Percentiles rank a stretch among this genome's conserved stretches.
Conservation (phyloP, 2,797 vertebrate genomes). For the Sebastolobus altivelis region DNA sequence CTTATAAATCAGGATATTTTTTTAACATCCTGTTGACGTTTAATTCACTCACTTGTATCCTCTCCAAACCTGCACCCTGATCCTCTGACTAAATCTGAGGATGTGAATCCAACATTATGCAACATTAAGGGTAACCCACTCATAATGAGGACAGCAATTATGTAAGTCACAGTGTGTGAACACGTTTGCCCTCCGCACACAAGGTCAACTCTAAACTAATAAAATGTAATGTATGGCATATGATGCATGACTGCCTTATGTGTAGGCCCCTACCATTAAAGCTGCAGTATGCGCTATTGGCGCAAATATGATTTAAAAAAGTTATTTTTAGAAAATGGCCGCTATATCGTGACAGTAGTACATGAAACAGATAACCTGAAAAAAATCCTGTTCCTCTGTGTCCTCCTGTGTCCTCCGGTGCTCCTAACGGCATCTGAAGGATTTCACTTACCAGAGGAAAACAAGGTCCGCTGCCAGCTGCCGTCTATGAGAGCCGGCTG, state of each 20-base stretch:
- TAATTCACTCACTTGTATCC: not conserved
- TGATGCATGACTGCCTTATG: not conserved
- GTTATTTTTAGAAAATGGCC: too few species aligned
- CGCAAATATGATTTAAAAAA: too few species aligned
- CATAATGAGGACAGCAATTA: conserved; percentile 34
- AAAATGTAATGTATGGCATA: too few species aligned
- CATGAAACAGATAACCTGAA: too few species aligned
- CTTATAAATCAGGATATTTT: not conserved
- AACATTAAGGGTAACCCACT: conserved; percentile 32
- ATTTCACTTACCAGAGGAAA: too few species aligned
- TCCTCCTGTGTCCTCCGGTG: too few species aligned
- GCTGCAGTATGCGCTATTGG: too few species aligned
- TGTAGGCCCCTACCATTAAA: not conserved
- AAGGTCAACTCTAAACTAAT: not conserved
- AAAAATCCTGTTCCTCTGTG: too few species aligned
- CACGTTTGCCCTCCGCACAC: not conserved
- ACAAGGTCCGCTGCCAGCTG: too few species aligned
- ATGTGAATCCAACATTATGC: conserved; percentile 36
- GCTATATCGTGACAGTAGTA: too few species aligned
- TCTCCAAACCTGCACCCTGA: not conserved
- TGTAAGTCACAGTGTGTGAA: conserved; percentile 32
- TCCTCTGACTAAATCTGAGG: conserved; percentile 6
- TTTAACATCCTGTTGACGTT: not conserved
- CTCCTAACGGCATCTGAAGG: too few species aligned
- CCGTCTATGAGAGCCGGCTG: too few species aligned